phyloP scores from a whole-genome alignment of 2,888 invertebrate species.

The Euspilapteryx auroguttella region DNA sequence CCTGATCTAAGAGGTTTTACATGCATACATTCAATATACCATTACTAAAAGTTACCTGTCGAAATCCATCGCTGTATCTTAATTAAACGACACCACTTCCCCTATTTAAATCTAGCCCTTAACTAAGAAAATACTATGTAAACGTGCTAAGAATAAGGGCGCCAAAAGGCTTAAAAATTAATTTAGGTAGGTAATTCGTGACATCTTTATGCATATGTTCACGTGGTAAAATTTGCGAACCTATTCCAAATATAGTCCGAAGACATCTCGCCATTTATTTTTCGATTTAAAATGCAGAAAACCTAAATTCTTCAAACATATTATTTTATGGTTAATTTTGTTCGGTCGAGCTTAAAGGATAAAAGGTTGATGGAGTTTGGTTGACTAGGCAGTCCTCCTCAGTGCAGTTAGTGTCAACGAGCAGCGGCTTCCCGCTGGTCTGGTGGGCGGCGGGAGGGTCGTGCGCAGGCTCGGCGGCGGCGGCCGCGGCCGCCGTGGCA shows the following conservation, averaged over 20 bases:
- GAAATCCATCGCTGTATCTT: slow-evolving; percentile 41
- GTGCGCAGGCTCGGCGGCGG: slow-evolving; percentile 9
- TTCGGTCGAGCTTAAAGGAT: too few species aligned
- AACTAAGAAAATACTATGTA: too few species aligned
- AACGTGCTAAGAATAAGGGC: too few species aligned
- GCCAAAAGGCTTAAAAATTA: background rate
- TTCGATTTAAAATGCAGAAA: too few species aligned
- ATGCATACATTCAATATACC: slow-evolving; percentile 30
- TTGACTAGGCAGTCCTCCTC: slow-evolving; percentile 54
- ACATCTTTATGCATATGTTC: too few species aligned
- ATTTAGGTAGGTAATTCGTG: too few species aligned
- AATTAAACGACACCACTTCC: slow-evolving; percentile 42
- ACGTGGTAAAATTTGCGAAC: too few species aligned
- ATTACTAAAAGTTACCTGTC: slow-evolving; percentile 39
- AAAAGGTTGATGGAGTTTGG: too few species aligned
- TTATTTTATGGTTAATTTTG: too few species aligned
- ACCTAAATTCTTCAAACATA: too few species aligned
- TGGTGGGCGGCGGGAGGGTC: slow-evolving; percentile 15
- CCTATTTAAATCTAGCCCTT: slow-evolving; percentile 21
- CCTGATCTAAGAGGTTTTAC: slow-evolving; percentile 22
- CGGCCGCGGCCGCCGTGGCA: slow-evolving; percentile 27
- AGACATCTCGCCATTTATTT: too few species aligned
- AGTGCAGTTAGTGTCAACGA: slow-evolving; percentile 46
- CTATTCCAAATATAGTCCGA: too few species aligned
- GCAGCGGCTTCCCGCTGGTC: slow-evolving; percentile 34